Conservation (phyloP, 1,140 invertebrate genomes). For the Caenorhabditis brenneri region DNA sequence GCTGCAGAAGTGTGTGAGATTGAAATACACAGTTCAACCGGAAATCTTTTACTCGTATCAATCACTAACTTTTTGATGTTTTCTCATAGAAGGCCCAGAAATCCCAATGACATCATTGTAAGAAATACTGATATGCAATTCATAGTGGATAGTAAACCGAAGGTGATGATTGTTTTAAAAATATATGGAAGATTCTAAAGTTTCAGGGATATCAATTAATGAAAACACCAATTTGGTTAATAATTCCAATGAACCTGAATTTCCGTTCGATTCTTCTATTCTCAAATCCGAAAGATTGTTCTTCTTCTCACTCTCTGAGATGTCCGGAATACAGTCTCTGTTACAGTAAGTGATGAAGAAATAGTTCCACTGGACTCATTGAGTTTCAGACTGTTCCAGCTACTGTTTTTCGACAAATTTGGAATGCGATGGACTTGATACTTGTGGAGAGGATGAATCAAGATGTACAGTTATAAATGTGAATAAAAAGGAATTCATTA, state of each 20-base stretch:
- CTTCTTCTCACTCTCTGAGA: not conserved
- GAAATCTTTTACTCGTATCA: slow-evolving; percentile 23
- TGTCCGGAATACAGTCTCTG: slow-evolving; percentile 24
- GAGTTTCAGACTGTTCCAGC: not conserved
- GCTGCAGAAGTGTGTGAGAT: slow-evolving; percentile 6
- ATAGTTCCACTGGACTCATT: not conserved
- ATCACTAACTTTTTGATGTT: slow-evolving; percentile 42
- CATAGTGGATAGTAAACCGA: slow-evolving; percentile 2
- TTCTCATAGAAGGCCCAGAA: slow-evolving; percentile 39
- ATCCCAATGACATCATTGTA: slow-evolving; percentile 37
- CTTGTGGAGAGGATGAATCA: slow-evolving; percentile 45
- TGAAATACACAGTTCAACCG: not conserved
- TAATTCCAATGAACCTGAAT: slow-evolving; percentile 45
- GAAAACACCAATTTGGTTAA: not conserved
- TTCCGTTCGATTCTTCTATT: slow-evolving; percentile 37
- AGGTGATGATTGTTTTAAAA: too few relatives aligned
- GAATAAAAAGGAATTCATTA: too few relatives aligned
- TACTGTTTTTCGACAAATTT: slow-evolving; percentile 5
- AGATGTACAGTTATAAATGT: not conserved
- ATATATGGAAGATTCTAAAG: too few relatives aligned
- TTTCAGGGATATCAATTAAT: slow-evolving; percentile 17
- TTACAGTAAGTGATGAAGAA: not conserved
- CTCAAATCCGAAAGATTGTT: slow-evolving; percentile 2
- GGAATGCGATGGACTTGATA: slow-evolving; percentile 38
- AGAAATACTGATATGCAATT: slow-evolving; percentile 13